Conservation (phyloP, 1,140 invertebrate genomes). For the Dufourea novaeangliae region DNA sequence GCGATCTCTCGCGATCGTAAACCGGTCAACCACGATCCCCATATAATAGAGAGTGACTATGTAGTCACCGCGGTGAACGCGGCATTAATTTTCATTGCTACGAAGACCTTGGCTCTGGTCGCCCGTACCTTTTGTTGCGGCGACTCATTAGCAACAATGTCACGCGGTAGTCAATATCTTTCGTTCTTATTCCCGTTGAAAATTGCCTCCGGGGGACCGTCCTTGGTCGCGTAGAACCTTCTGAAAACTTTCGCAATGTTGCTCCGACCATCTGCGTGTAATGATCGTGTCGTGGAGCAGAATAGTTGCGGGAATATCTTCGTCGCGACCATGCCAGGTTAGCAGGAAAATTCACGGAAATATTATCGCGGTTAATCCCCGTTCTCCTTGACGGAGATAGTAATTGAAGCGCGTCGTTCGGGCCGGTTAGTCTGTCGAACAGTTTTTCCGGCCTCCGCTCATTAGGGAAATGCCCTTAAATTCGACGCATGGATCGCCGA, state of each 20-base stretch:
- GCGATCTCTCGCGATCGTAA: slow-evolving; percentile 50
- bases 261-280: not conserved
- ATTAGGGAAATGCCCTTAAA: slow-evolving; percentile 64
- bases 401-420: not conserved
- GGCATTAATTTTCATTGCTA: slow-evolving; percentile 63
- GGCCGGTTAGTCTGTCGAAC: not conserved
- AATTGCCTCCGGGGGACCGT: not conserved
- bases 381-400: not conserved
- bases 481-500: slow-evolving; percentile 30
- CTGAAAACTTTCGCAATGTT: not conserved
- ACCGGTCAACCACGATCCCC: slow-evolving; percentile 29
- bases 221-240: no score
- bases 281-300: not conserved
- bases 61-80: slow-evolving; percentile 47
- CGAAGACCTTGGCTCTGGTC: slow-evolving; percentile 51
- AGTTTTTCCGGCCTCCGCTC: slow-evolving; percentile 45
- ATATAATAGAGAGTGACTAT: slow-evolving; percentile 39
- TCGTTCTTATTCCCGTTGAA: not conserved
- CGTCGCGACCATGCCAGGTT: not conserved
- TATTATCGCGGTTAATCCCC: slow-evolving; percentile 12
- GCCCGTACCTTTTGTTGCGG: slow-evolving; percentile 45
- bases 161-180: slow-evolving; percentile 27
- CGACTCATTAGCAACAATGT: slow-evolving; percentile 44
- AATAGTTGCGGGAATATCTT: not conserved
- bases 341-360: slow-evolving; percentile 5